Base-by-base conservation (phyloP, 2,888 invertebrate genomes). In the Pterobdella sp. region DNA sequence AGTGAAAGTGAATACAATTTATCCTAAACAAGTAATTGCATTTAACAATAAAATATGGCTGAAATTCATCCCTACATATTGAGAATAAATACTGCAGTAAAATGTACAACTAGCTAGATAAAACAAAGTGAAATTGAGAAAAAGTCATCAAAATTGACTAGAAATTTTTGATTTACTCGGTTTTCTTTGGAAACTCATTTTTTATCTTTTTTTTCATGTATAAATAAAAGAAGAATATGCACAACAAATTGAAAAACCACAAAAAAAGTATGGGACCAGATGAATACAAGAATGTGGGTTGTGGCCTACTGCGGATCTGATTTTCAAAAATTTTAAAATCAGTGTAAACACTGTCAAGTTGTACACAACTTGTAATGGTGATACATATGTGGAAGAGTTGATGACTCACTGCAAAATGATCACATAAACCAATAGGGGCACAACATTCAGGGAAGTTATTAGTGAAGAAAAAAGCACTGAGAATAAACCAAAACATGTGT, bases 381-480 rank as follows among this genome's bases (percentile, higher is more conserved):
- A 83, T 82, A 75, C 80, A 81, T 31, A 82, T 77, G 75, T 83
- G 83, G 75, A 83, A 83, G 63, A 82, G 76, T 77, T 82, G 82
- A 74, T 83, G 83, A 72, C 83, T 81, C 76, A 83, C 82, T 34
- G 81, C 80, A 18, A 83, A 75, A 73, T 81, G 79, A 70, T 83
- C 83, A 78, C 79, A 83, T 68, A 76, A 77, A 36, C 83, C 83
- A 56, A 71, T 7, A 1, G 82, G 82, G 64, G 78, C 79, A 72
- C 80, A 79, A 22, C 81, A 76, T 73, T 83, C 82, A 10, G 83
- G 83, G 69, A 82, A 79, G 73, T 83, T 81, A 3, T 81, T 79
- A 60, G 81, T 80, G 76, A 82, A 83, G 79, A 83, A 83, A 74
- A 82, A 79, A 0, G 81, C 83, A 18, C 81, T 79, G 7, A 77